Evolutionary conservation across 2,888 invertebrate genomes (phyloP).

Genomic region (Drosophila niveifrons): DNA sequence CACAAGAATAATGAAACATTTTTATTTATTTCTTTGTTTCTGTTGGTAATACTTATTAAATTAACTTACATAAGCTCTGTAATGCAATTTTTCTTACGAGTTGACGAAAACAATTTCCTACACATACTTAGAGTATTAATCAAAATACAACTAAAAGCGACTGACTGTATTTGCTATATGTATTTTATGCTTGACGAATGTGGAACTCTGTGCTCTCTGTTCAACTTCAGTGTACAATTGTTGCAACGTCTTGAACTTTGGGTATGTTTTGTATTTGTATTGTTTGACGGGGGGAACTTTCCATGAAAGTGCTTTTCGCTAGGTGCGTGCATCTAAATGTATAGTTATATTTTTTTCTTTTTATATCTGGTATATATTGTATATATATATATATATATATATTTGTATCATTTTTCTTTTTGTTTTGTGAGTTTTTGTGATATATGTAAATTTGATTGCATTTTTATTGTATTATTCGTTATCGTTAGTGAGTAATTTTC

Average conservation of each 20-base stretch:
- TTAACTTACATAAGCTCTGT: slow-evolving; percentile 38
- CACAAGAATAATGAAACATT: slow-evolving; percentile 40
- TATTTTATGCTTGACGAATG: slow-evolving; percentile 24
- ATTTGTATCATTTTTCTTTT: slow-evolving; percentile 9
- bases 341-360: slow-evolving; percentile 30
- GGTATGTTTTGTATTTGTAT: slow-evolving; percentile 14
- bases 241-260: slow-evolving; percentile 31
- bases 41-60: slow-evolving; percentile 38
- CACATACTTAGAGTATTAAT: slow-evolving; percentile 22
- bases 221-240: slow-evolving; percentile 23
- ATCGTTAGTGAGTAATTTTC: slow-evolving; percentile 24
- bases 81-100: slow-evolving; percentile 30
- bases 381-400: slow-evolving; percentile 35
- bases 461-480: slow-evolving; percentile 67
- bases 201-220: slow-evolving; percentile 60
- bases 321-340: slow-evolving; percentile 68
- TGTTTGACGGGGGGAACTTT: slow-evolving; percentile 26
- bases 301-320: slow-evolving; percentile 59
- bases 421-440: slow-evolving; percentile 35
- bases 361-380: slow-evolving; percentile 36
- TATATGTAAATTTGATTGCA: slow-evolving; percentile 72
- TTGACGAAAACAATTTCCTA: slow-evolving; percentile 29
- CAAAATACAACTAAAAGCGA: slow-evolving; percentile 44
- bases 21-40: background rate
- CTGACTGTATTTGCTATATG: slow-evolving; percentile 33